A percentile compares a stretch with the other conserved stretches of the same genome.
Evolutionary conservation across 2,797 vertebrate genomes (phyloP).

Genomic region (Scomberomorus guttatus): DNA sequence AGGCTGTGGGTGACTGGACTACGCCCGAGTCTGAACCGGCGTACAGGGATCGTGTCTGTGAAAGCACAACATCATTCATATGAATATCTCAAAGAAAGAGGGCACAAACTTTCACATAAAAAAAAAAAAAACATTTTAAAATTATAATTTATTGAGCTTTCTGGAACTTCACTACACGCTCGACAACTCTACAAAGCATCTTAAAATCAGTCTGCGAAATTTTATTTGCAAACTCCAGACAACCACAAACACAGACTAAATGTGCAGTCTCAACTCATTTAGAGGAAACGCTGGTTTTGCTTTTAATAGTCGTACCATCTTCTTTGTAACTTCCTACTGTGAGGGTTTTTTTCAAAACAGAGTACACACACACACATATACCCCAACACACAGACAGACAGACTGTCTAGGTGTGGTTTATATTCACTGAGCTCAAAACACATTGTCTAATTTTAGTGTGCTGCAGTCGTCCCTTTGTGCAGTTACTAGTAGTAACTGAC

Average conservation of each 20-base stretch:
- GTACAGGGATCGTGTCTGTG: conserved; percentile 88
- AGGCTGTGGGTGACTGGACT: conserved; percentile 92
- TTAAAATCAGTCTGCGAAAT: background rate
- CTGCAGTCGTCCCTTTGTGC: background rate
- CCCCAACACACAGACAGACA: too few relatives aligned
- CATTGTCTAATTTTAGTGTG: background rate
- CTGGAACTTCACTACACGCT: background rate
- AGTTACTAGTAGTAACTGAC: background rate
- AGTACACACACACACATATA: background rate
- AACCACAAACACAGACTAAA: background rate
- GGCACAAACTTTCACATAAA: background rate
- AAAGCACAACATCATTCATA: conserved; percentile 49
- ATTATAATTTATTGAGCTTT: background rate
- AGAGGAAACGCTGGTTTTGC: conserved; percentile 14
- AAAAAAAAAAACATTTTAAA: background rate
- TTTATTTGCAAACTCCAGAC: background rate
- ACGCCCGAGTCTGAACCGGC: conserved; percentile 93
- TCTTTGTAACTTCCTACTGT: background rate
- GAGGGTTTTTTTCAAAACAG: background rate
- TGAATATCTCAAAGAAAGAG: background rate
- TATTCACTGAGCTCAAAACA: background rate
- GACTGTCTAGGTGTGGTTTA: background rate
- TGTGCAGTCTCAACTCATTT: background rate
- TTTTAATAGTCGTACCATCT: background rate
- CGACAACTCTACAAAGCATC: background rate